These are phyloP conservation scores for Aphodius sticticus DNA, from an alignment of 2,888 invertebrate species.

Conservation along the genomic window DNA sequence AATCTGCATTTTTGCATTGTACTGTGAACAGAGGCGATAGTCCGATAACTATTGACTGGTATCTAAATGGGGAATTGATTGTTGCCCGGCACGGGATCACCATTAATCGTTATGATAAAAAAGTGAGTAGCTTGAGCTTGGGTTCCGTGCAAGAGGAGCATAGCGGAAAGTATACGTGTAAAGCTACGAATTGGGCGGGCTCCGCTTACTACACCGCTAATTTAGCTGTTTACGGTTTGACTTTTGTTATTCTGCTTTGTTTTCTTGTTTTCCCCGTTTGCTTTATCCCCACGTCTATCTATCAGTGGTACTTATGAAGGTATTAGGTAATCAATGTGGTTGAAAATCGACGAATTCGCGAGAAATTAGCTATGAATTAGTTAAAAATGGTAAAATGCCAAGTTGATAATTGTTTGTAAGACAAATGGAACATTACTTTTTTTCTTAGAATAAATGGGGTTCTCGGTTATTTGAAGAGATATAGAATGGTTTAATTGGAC, in stretches of 20 bases:
- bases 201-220: slow-evolving; percentile 69
- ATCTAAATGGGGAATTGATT: slow-evolving; percentile 69
- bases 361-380: too few species aligned
- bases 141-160: slow-evolving; percentile 74
- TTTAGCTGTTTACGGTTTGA: slow-evolving; percentile 75
- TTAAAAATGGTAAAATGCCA: too few species aligned
- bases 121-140: slow-evolving; percentile 70
- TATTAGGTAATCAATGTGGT: neutral
- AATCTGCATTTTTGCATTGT: slow-evolving; percentile 77
- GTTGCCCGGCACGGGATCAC: slow-evolving; percentile 64
- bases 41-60: slow-evolving; percentile 77
- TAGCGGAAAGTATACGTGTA: slow-evolving; percentile 79
- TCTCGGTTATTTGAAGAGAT: too few species aligned
- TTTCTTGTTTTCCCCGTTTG: neutral
- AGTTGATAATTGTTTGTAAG: too few species aligned
- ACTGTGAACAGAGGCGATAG: slow-evolving; percentile 82
- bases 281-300: neutral
- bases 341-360: neutral
- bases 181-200: slow-evolving; percentile 78
- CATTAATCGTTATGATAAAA: slow-evolving; percentile 65
- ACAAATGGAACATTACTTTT: too few species aligned
- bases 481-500: too few species aligned
- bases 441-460: too few species aligned
- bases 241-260: slow-evolving; percentile 9
- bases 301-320: neutral